Evolutionary conservation across 2,888 invertebrate genomes (phyloP), one percentile per base, ranked within the genome.

Genomic region (Hoplodrina ambigua): DNA sequence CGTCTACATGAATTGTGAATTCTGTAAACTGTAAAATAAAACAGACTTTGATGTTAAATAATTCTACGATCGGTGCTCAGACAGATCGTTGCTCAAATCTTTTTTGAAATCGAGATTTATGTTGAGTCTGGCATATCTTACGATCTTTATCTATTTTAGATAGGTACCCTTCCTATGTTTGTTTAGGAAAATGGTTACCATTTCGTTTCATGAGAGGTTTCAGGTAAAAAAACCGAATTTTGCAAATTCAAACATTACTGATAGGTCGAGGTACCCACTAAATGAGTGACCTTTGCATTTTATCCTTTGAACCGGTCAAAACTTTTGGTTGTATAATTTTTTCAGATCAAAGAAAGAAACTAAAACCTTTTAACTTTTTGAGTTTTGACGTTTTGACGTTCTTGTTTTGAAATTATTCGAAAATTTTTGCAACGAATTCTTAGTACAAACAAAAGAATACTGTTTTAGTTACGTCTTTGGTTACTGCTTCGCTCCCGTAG

Each of bases 121-220:
- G 19, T 44, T 53, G 30, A n/a, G 8, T 20, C 8, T 55, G n/a
- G 13, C 19, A 56, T 2, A 19, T 11, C 20, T 41, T n/a, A 15
- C 50, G 3, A 78, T 76, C 68, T 76, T 69, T 77, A 66, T 74
- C 67, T 75, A 82, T 83, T 83, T 58, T 7, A 44, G 11, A 19
- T 44, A 67, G 3, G 10, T 41, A 41, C 41, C 37, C 10, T 37
- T 10, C 37, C 41, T 41, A 41, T 41, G 41, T 41, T 41, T 19
- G 1, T 25, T 46, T 37, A 19, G 19, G 60, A 4, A 72, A 72
- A 61, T 53, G 33, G n/a, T 50, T 44, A 6, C 4, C 17, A 25
- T 37, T 44, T 19, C 41, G 2, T 11, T 13, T n/a, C 41, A 11
- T n/a, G 15, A 63, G 37, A 46, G 30, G 15, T 50, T 11, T 33